These are phyloP conservation scores for Euphonia xanthogaster DNA, from an alignment of 2,797 vertebrate genomes.

Conservation along the genomic window DNA sequence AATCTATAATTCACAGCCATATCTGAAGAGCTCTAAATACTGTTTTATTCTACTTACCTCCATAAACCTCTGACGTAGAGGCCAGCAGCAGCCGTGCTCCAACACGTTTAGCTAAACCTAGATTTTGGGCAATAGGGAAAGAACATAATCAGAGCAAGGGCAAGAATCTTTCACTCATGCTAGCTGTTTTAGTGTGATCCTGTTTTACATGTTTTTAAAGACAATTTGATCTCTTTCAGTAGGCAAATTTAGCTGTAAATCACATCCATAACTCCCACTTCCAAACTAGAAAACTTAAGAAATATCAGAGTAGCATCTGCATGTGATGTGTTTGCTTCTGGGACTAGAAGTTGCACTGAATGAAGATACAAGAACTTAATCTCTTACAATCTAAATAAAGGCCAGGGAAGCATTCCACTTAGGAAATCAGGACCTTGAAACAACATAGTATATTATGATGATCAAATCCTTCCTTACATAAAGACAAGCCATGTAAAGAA, in stretches of 20 bases:
- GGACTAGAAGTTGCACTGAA: not conserved
- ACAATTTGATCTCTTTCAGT: not conserved
- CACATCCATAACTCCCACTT: not conserved
- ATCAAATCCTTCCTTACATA: not conserved
- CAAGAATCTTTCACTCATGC: not conserved
- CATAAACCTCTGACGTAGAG: conserved; percentile 97
- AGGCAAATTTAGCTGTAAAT: not conserved
- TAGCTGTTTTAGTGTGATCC: not conserved
- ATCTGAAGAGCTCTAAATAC: not conserved
- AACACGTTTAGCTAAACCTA: conserved; percentile 95
- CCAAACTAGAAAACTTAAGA: not conserved
- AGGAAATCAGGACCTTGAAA: not conserved
- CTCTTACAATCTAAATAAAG: not conserved
- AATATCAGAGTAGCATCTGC: not conserved
- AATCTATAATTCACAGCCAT: not conserved
- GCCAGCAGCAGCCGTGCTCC: conserved; percentile 95
- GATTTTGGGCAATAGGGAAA: not conserved
- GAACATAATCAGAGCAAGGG: not conserved
- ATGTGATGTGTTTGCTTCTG: not conserved
- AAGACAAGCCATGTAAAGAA: not conserved
- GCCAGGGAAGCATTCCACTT: not conserved
- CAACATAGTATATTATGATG: not conserved
- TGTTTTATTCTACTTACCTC: conserved; percentile 82
- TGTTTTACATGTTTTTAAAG: not conserved
- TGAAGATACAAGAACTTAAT: not conserved